Base-by-base conservation (phyloP, 2,113 vertebrate species). In the Riparia riparia region DNA sequence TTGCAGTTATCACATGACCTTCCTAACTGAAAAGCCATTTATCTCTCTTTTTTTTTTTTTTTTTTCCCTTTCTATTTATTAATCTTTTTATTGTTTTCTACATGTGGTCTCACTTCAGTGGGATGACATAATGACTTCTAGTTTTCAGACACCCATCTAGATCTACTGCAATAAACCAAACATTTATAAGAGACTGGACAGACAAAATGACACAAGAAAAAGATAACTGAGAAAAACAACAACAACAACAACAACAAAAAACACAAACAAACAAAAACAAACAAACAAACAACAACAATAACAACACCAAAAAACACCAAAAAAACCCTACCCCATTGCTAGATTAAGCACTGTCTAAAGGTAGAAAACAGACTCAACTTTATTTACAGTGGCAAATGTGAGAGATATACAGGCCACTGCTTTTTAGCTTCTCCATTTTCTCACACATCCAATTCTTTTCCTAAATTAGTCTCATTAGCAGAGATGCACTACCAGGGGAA, bases 221-320 rank as follows among this genome's bases (percentile, higher is more conserved):
- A 84, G 17, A 37, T 19, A 4, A 26, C 37, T 2, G 22, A 4
- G 0, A 5, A 11, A 6, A 24, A n/a, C n/a, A n/a, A n/a, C n/a
- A n/a, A n/a, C n/a, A n/a, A n/a, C n/a, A n/a, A n/a, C n/a, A n/a
- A n/a, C n/a, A n/a, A n/a, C n/a, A n/a, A n/a, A n/a, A 25, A 22
- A 7, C 28, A 7, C 1, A 24, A 31, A n/a, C n/a, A n/a, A n/a
- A n/a, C n/a, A n/a, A n/a, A n/a, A n/a, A n/a, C n/a, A n/a, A n/a
- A n/a, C n/a, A n/a, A n/a, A n/a, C n/a, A n/a, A n/a, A n/a, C n/a
- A n/a, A n/a, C n/a, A n/a, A n/a, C n/a, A n/a, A 31, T n/a, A n/a
- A n/a, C n/a, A n/a, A n/a, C n/a, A n/a, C n/a, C n/a, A n/a, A n/a
- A n/a, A 25, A 22, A 7, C 28, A 7, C 1, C 37, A 37, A 37